These are phyloP conservation scores for Mallateleia sp. DNA, from an alignment of 2,888 invertebrate genomes.

Conservation along the genomic window DNA sequence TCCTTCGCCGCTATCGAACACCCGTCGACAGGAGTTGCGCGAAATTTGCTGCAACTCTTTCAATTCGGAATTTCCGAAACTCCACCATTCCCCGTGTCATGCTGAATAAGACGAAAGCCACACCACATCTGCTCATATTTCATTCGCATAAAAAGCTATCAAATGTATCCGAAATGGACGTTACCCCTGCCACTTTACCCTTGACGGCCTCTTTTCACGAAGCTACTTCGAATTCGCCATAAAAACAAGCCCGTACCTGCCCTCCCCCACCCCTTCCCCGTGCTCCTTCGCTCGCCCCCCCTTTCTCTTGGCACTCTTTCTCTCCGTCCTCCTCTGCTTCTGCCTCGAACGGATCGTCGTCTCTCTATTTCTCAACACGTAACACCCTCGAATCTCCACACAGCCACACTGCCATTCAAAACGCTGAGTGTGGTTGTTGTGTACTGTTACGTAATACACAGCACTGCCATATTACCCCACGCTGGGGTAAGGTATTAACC, in stretches of 20 bases:
- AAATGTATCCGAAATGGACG: conserved; percentile 41
- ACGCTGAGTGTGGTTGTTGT: too few relatives aligned
- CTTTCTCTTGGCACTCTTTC: neutral
- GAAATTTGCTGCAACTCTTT: too few relatives aligned
- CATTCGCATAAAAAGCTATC: conserved; percentile 50
- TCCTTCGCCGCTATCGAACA: too few relatives aligned
- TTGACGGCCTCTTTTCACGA: conserved; percentile 27
- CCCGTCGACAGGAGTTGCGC: too few relatives aligned
- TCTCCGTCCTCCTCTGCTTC: conserved; percentile 18
- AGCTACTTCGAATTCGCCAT: conserved; percentile 38
- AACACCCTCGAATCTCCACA: conserved; percentile 76
- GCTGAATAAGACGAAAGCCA: neutral
- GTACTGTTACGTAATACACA: conserved; percentile 87
- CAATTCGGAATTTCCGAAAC: too few relatives aligned
- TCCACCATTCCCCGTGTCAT: neutral
- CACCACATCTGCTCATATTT: conserved; percentile 40
- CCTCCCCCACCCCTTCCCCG: conserved; percentile 20
- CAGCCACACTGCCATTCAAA: conserved; percentile 83
- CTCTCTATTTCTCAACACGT: conserved; percentile 45
- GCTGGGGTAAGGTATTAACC: conserved; percentile 82
- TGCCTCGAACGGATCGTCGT: neutral
- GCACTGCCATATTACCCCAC: conserved; percentile 84
- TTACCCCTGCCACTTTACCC: neutral
- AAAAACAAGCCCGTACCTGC: conserved; percentile 54
- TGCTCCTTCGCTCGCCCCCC: neutral